Evolutionary conservation across 92 coral and sea anemone species (phyloP).

Genomic region (Isaurus tuberculatus): DNA sequence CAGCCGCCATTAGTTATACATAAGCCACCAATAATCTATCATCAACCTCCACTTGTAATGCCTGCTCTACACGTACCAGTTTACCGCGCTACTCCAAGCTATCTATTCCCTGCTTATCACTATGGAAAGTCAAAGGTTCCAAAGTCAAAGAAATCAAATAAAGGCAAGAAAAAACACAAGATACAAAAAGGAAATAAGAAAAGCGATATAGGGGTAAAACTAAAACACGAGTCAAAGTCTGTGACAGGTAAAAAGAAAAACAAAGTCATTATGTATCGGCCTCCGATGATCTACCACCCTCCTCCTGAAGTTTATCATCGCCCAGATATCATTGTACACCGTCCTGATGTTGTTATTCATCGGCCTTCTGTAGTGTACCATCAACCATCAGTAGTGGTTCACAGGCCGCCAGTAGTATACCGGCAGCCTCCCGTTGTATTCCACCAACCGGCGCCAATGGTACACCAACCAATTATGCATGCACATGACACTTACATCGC

Average conservation of each 20-base stretch:
- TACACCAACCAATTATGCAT: conserved; percentile 83
- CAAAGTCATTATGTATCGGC: conserved; percentile 82
- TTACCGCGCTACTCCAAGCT: conserved; percentile 51
- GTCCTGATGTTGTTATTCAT: conserved; percentile 89
- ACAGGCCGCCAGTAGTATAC: conserved; percentile 91
- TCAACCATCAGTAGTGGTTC: conserved; percentile 95
- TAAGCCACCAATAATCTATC: conserved; percentile 78
- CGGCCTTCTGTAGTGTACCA: conserved; percentile 95
- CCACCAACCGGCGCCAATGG: conserved; percentile 97
- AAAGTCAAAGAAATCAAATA: conserved; percentile 10
- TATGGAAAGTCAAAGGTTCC: conserved; percentile 64
- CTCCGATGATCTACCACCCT: conserved; percentile 96
- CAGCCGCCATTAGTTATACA: conserved; percentile 79
- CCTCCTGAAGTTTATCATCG: conserved; percentile 98
- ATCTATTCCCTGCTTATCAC: conserved; percentile 39
- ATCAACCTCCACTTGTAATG: conserved; percentile 75
- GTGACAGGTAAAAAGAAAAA: conserved; percentile 80
- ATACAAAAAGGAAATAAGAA: conserved; percentile 14
- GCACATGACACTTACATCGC: conserved; percentile 84
- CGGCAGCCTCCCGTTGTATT: conserved; percentile 95
- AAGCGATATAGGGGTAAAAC: background rate
- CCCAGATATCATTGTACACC: conserved; percentile 88
- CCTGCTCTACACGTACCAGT: conserved; percentile 67
- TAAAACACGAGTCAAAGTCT: background rate
- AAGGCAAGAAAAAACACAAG: conserved; percentile 29